A percentile compares a stretch with the other conserved stretches of the same genome.
Evolutionary conservation across 2,888 invertebrate species (phyloP).

Genomic region (Folsomia candida): DNA sequence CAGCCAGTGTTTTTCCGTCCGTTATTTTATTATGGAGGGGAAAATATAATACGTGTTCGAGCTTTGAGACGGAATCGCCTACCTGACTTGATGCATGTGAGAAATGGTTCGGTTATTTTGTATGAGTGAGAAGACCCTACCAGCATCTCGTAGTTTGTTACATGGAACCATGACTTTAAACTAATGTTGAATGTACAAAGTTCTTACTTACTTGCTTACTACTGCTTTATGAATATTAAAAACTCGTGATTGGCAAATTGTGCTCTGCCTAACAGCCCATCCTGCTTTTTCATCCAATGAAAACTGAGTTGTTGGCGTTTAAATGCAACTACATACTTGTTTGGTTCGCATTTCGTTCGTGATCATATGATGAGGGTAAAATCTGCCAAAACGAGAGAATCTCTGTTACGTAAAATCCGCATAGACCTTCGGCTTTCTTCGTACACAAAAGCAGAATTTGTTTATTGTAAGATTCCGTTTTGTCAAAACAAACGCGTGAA

Average conservation of each 20-base stretch:
- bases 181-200: background rate
- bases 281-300: conserved; percentile 16
- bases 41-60: background rate
- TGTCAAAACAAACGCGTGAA: background rate
- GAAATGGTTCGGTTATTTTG: background rate
- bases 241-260: background rate
- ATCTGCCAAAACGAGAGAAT: background rate
- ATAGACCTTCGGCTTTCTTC: background rate
- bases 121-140: background rate
- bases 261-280: background rate
- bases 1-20: background rate
- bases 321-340: background rate
- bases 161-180: background rate
- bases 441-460: background rate
- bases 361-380: background rate
- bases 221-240: background rate
- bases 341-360: no score
- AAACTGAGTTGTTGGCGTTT: background rate
- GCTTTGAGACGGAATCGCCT: background rate
- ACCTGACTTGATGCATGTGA: background rate
- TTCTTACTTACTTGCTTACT: background rate
- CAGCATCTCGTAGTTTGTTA: background rate
- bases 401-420: background rate
- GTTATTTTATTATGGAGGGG: background rate
- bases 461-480: background rate